Evolutionary conservation across 1,140 invertebrate species (phyloP), one percentile per base, ranked within the genome.

Genomic region (Pseudomyrmex dendroicus): DNA sequence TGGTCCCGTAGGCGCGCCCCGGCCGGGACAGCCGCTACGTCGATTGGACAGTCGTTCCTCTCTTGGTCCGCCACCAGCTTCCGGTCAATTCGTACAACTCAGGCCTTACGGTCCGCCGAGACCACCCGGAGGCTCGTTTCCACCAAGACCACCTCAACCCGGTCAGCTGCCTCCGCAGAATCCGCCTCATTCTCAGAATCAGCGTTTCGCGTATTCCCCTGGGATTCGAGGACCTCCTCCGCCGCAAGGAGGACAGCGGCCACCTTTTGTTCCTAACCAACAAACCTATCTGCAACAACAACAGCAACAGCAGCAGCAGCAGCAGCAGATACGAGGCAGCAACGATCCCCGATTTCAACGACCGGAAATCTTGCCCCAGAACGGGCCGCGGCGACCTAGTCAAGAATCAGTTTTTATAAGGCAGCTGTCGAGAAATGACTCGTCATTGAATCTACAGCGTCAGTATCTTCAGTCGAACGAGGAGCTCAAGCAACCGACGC

Each of bases 1-100:
- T 86, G 92, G 89, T 72, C 73, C 90, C n/a, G 7, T 84, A 48
- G 91, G 89, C 50, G 90, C 84, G 59, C 87, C 89, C 9, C 89
- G 90, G 50, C 86, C 85, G 12, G 73, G 73, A 84, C 87, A 83
- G 17, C 91, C 91, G 7, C 91, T 94, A 8, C 93, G 90, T 12
- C 93, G 95, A 91, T 86, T 91, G 25, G 95, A 96, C 63, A 95
- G 93, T 12, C 92, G 94, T 61, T 90, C 94, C 20, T 86, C 87
- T 12, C 35, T 92, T 25, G 89, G 91, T 25, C 90, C 94, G 35
- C 84, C 92, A 7, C 91, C 25, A 8, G 56, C 87, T 66, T 90
- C 93, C 4, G 68, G 50, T 17, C 92, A 92, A 12, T 90, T 88
- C 62, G 82, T 80, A 12, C 93, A 92, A 82, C 91, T 89, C 17